phyloP scores from a whole-genome alignment of 2,888 invertebrate genomes.

The Drosophila demipolita region DNA sequence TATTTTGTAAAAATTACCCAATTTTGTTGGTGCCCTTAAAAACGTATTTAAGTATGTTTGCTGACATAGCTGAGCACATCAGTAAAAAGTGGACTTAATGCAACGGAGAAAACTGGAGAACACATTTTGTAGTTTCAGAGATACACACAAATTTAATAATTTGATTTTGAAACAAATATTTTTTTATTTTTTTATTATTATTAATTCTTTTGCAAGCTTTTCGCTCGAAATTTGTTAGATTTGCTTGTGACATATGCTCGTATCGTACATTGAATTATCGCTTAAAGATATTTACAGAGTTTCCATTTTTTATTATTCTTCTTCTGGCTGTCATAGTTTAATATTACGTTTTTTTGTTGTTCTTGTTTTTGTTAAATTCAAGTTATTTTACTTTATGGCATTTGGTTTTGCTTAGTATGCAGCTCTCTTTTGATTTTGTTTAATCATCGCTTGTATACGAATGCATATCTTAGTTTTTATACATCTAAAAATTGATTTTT shows the following conservation, averaged over 20 bases:
- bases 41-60: slow-evolving; percentile 11
- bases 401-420: slow-evolving; percentile 64
- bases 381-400: slow-evolving; percentile 79
- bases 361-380: slow-evolving; percentile 55
- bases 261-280: slow-evolving; percentile 69
- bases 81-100: slow-evolving; percentile 16
- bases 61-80: not conserved
- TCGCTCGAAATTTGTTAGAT: slow-evolving; percentile 62
- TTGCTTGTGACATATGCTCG: slow-evolving; percentile 56
- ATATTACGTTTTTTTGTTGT: slow-evolving; percentile 11
- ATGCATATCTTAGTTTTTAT: slow-evolving; percentile 64
- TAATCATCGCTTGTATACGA: slow-evolving; percentile 60
- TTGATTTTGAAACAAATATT: slow-evolving; percentile 76
- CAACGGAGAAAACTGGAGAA: not conserved
- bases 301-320: slow-evolving; percentile 35
- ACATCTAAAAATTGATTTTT: slow-evolving; percentile 75
- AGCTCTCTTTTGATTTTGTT: slow-evolving; percentile 52
- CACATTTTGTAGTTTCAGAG: not conserved
- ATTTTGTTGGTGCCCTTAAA: slow-evolving; percentile 57
- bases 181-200: slow-evolving; percentile 58
- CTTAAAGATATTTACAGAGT: slow-evolving; percentile 78
- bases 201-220: slow-evolving; percentile 64
- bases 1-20: slow-evolving; percentile 80
- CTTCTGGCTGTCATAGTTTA: slow-evolving; percentile 15
- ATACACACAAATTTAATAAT: not conserved